Percentiles rank a stretch among this genome's conserved stretches.
Conservation (phyloP, 2,113 vertebrate genomes). For the Ammodytes dubius region DNA sequence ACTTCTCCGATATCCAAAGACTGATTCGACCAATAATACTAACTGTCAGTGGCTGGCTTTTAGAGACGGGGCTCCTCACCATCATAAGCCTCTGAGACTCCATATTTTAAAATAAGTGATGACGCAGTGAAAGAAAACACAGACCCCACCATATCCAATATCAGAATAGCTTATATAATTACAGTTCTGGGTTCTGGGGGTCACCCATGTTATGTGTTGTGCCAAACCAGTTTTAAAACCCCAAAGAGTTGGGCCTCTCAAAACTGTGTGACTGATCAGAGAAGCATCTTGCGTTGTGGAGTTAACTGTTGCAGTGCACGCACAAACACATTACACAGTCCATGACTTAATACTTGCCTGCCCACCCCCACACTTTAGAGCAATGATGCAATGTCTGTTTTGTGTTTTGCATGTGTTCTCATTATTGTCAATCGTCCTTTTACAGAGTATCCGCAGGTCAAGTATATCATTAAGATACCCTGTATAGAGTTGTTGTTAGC, state of each 20-base stretch:
- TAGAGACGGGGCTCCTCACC: constrained; percentile 14
- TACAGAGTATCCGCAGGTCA: constrained; percentile 21
- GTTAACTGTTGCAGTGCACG: constrained; percentile 23
- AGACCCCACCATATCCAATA: constrained; percentile 17
- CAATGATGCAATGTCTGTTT: constrained; percentile 8
- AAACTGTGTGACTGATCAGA: constrained; percentile 26
- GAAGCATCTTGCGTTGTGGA: constrained; percentile 5
- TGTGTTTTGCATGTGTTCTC: constrained; percentile 36
- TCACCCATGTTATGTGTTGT: constrained; percentile 26
- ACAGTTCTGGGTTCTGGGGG: constrained; percentile 8
- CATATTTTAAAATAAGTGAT: constrained; percentile 28
- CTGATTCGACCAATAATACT: constrained; percentile 53
- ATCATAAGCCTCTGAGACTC: constrained; percentile 4
- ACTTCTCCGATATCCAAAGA: constrained; percentile 32
- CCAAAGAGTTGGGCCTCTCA: background rate
- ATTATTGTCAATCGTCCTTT: background rate
- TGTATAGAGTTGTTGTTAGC: background rate
- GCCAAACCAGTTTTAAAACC: background rate
- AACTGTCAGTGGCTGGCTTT: constrained; percentile 7
- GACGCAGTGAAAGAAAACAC: constrained; percentile 6
- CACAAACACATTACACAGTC: constrained; percentile 19
- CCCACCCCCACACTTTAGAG: constrained; percentile 33
- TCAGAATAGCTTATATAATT: constrained; percentile 9
- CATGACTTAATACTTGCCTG: constrained; percentile 12
- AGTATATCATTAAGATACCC: background rate